Percentiles rank a stretch among this genome's conserved stretches.
These are phyloP conservation scores for Brachypterus glaber DNA, from an alignment of 2,888 invertebrate species.

Conservation along the genomic window DNA sequence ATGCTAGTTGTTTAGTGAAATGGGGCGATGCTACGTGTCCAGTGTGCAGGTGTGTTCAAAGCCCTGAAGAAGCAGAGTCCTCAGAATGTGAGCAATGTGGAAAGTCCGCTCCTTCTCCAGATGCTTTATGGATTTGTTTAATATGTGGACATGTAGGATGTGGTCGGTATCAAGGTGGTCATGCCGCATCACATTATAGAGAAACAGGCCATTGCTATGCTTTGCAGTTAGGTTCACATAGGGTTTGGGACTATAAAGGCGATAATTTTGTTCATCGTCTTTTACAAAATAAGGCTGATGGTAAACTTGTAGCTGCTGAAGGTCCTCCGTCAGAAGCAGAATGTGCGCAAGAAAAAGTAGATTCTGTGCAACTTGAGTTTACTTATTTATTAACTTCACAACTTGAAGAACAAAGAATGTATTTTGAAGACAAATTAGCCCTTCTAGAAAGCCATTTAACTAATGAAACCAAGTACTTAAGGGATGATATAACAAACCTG, in stretches of 20 bases:
- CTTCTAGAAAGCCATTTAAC: constrained; percentile 37
- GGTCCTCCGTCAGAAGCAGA: constrained; percentile 54
- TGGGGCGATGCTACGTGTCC: constrained; percentile 98
- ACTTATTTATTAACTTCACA: constrained; percentile 93
- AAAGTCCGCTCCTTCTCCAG: constrained; percentile 48
- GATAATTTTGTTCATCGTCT: constrained; percentile 58
- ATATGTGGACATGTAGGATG: constrained; percentile 99
- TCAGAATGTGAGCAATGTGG: constrained; percentile 53
- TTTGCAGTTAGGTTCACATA: constrained; percentile 88
- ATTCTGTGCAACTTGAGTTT: constrained; percentile 92
- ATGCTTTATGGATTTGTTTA: constrained; percentile 95
- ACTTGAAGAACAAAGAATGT: constrained; percentile 84
- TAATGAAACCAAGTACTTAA: constrained; percentile 34
- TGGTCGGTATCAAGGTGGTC: constrained; percentile 69
- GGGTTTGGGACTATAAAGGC: constrained; percentile 98
- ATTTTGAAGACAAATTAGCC: constrained; percentile 74
- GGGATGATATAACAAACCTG: constrained; percentile 42
- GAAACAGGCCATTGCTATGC: constrained; percentile 96
- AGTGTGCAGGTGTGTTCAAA: constrained; percentile 74
- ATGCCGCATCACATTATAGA: constrained; percentile 92
- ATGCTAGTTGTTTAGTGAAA: constrained; percentile 87
- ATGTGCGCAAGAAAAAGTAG: constrained; percentile 71
- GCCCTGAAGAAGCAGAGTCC: constrained; percentile 47
- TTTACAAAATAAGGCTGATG: constrained; percentile 93
- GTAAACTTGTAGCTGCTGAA: constrained; percentile 80